Base-by-base conservation (phyloP, 1,140 invertebrate genomes). In the Glossosoma conforme region DNA sequence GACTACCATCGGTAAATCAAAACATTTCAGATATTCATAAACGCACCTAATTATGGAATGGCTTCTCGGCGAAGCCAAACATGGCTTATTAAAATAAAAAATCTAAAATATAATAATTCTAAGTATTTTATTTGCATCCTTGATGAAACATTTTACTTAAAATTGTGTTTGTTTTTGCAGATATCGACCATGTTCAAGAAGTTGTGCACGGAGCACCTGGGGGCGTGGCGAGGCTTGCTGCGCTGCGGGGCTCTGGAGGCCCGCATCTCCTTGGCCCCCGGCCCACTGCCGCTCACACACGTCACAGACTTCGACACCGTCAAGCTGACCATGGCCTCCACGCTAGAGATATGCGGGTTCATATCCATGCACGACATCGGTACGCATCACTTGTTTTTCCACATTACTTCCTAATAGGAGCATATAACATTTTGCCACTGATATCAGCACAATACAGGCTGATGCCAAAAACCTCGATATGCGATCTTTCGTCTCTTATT, bases 241-340 rank as follows among this genome's bases (percentile, higher is more conserved):
- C 70, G 71, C 33, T 74, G 72, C 53, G 72, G 72, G 0, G 67
- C 69, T 44, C 58, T 74, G 8, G 72, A 72, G 44, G 60, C 69
- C 0, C 63, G 64, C 10, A 66, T 74, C 33, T 69, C 70, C 20
- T 52, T 74, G 37, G 72, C 54, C 19, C 61, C 59, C 4, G 48
- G 52, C 25, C 60, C 54, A 9, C 38, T 72, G 44, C 69, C 69
- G 0, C 60, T 66, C 8, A 69, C 68, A 14, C 50, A 58, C 18
- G 18, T 35, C 25, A 58, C 55, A 8, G 55, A 58, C 38, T 58
- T 58, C 18, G 55, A 58, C 35, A 49, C 55, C 21, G 40, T 44
- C 13, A 46, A 37, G 45, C 44, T 58, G 8, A 51, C 42, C 1
- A 65, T 67, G 45, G 66, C 66, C 4, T 54, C 67, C n/a, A 61